Base-by-base conservation (phyloP, 2,888 invertebrate genomes). In the Clusia tigrina region DNA sequence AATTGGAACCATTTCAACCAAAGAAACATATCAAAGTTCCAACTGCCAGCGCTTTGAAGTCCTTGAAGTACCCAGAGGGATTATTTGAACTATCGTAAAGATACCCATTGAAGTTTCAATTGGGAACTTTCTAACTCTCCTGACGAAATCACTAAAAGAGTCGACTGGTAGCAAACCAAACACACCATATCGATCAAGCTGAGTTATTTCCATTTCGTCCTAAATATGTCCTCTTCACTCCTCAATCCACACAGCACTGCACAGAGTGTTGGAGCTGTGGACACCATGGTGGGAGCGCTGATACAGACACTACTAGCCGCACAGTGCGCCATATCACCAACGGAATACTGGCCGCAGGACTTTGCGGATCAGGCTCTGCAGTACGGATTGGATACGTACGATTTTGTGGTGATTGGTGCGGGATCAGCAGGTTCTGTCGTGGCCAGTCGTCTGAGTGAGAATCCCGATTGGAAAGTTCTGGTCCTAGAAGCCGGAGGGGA, bases 231-330 rank as follows among this genome's bases (percentile, higher is more conserved):
- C 42, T 37, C 46, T 48, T 25, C 15, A 22, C 46, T 25, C 9
- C n/a, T 9, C 42, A 46, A 57, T 22, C 67, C 62, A 3, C 66
- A 61, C 37, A 80, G 81, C 61, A 59, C 69, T 5, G 64, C 68
- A 15, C 67, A 69, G 3, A 78, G 73, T 53, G 65, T 74, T 2
- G 83, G 83, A 1, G 3, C 71, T 2, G 69, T 72, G 2, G 77
- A 75, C 17, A 85, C 72, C 78, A 53, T 89, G 60, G 88, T 91
- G 62, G 74, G 84, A 1, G 84, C 87, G 1, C 78, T 89, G 0
- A 71, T 91, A 25, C 88, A 88, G 68, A 84, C 86, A 0, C 77
- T 91, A 24, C 72, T 90, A 12, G 79, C 86, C 0, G 87, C 89
- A 0, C 88, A 89, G 69, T 90, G 90, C 69, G 83, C 85, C 0